Evolutionary conservation across 2,888 invertebrate species (phyloP), one percentile per base, ranked within the genome.

Genomic region (Beris morrisii): DNA sequence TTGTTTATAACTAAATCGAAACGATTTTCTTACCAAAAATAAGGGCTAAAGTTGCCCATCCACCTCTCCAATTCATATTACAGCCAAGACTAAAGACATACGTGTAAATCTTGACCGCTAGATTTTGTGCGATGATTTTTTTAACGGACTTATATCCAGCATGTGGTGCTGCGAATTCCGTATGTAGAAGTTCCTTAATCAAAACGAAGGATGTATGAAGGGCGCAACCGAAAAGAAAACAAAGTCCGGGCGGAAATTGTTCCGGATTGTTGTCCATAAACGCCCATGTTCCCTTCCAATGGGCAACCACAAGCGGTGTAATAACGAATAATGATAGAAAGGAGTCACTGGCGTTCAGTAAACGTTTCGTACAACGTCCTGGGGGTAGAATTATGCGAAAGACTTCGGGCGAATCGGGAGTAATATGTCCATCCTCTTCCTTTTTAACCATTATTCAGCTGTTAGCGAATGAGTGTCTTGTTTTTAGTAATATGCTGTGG

Each of bases 171-270:
- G 74, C 69, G 52, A 75, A 71, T 56, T 76, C 69, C 53, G 75
- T 73, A 67, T 77, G 72, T 6, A 82, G 73, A 30, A 73, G 71
- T 15, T 79, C 84, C 78, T 85, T 84, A 44, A 83, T 69, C 57
- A 88, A 73, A 0, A 86, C 83, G 68, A 88, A 86, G n/a, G 82
- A 76, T 7, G 83, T 73, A 71, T 87, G 86, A 32, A 87, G 74
- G 0, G 81, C 70, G 4, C 83, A 79, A 1, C 88, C 87, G 44
- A 85, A 73, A 1, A 84, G 64, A 70, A 83, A 84, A 54, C 38
- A 78, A 81, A 70, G 69, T 65, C 58, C 63, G 28, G 69, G 65
- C 0, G 88, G 87, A 73, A 84, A 82, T 70, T 83, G 82, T 55
- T 81, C 73, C 0, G 75, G 67, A 72, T 84, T 77, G 45, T 78